A percentile compares a stretch with the other conserved stretches of the same genome.
Evolutionary conservation across 2,888 invertebrate species (phyloP).

Genomic region (Lordiphosa fenestrarum): DNA sequence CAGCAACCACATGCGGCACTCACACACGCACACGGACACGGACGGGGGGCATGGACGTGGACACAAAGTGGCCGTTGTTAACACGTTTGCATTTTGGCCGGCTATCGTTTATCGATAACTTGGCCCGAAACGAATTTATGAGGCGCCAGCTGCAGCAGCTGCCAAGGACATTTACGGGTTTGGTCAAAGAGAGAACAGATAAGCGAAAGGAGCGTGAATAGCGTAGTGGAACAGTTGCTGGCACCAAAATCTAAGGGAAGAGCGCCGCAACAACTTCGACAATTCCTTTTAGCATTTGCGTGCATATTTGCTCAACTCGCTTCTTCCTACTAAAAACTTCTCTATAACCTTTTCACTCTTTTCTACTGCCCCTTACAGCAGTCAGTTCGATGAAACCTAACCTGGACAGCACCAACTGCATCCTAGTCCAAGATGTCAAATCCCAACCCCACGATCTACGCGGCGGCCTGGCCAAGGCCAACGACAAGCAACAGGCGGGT

Average conservation of each 20-base stretch:
- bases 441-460: conserved; percentile 93
- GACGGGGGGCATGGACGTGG: conserved; percentile 10
- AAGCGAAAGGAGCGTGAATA: too few species aligned
- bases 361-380: conserved; percentile 83
- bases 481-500: conserved; percentile 69
- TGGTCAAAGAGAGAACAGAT: not conserved
- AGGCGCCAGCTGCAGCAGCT: conserved; percentile 29
- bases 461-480: conserved; percentile 83
- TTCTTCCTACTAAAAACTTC: too few species aligned
- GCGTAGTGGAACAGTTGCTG: too few species aligned
- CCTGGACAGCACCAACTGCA: conserved; percentile 93
- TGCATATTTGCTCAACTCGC: too few species aligned
- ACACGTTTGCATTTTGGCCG: conserved; percentile 69
- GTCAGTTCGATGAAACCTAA: conserved; percentile 94
- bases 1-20: conserved; percentile 17
- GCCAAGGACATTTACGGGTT: conserved; percentile 9
- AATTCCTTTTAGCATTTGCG: too few species aligned
- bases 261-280: too few species aligned
- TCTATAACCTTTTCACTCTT: not conserved
- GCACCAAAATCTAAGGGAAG: too few species aligned
- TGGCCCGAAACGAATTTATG: conserved; percentile 19
- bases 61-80: conserved; percentile 63
- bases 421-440: conserved; percentile 88
- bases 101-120: conserved; percentile 60
- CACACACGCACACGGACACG: conserved; percentile 15